Percentiles rank a stretch among this genome's conserved stretches.
phyloP scores from a whole-genome alignment of 2,888 invertebrate species.

The Salpingus planirostris region DNA sequence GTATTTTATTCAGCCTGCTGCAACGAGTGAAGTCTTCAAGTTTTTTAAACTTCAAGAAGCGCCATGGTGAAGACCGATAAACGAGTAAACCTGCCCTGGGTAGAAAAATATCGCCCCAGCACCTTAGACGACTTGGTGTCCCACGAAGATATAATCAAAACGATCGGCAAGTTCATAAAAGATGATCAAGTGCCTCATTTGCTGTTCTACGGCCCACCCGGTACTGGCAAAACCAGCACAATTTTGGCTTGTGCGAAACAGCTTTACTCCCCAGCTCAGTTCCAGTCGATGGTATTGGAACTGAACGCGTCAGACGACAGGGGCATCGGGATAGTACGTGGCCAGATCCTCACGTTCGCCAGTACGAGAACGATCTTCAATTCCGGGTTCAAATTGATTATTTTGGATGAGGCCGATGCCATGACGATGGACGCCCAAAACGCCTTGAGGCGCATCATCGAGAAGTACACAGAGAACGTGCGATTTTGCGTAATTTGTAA shows the following conservation, averaged over 20 bases:
- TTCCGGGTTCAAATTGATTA: constrained; percentile 89
- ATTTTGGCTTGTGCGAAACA: constrained; percentile 92
- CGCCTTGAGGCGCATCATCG: constrained; percentile 92
- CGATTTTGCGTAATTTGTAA: constrained; percentile 99
- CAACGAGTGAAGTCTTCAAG: too few species aligned
- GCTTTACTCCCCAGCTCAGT: constrained; percentile 81
- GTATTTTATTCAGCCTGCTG: too few species aligned
- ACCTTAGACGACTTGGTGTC: constrained; percentile 89
- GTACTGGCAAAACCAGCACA: constrained; percentile 97
- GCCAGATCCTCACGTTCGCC: constrained; percentile 91
- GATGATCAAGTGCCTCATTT: constrained; percentile 92
- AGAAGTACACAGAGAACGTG: constrained; percentile 98
- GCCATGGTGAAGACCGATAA: too few species aligned
- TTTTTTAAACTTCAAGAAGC: too few species aligned
- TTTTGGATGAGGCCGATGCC: constrained; percentile 97
- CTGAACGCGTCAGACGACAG: constrained; percentile 98
- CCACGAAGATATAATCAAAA: constrained; percentile 92
- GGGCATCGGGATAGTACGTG: constrained; percentile 91
- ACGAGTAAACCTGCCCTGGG: too few species aligned
- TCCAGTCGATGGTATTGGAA: constrained; percentile 90
- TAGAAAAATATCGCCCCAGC: constrained; percentile 95
- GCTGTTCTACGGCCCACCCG: constrained; percentile 96
- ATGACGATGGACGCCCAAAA: constrained; percentile 99
- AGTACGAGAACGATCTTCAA: constrained; percentile 93
- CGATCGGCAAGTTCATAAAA: constrained; percentile 80